Base-by-base conservation (phyloP, 1,140 invertebrate species). In the Drosophila athabasca region DNA sequence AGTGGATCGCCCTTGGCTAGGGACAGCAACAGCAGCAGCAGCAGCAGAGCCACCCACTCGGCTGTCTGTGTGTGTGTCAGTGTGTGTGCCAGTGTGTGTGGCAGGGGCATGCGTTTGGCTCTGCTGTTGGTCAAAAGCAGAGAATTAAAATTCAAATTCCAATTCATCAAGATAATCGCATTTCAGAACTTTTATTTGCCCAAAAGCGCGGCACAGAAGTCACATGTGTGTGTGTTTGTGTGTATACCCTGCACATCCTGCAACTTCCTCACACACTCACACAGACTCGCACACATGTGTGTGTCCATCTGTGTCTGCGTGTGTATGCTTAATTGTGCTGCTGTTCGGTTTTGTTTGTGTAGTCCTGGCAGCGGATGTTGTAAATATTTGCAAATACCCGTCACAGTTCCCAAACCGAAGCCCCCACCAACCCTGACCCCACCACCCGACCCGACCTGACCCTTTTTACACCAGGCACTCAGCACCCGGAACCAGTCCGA, bases 81-180 rank as follows among this genome's bases (percentile, higher is more conserved):
- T 19, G 17, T 19, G 17, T 19, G 17, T 19, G 17, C n/a, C n/a
- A n/a, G n/a, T 19, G 17, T 11, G 35, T 3, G 31, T 9, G 11
- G 9, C 11, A 35, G 35, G 9, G 31, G 3, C 31, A 35, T 39
- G 35, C 11, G 35, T 39, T 13, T 39, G 5, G 55, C 26, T 51
- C 15, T 61, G 41, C 24, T 66, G 67, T 62, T 80, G 81, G 77
- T 78, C 75, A 62, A 75, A 64, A 79, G 76, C 75, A 79, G 70
- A 88, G 79, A 88, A 88, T 88, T 88, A 88, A 88, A 88, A 88
- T 88, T 88, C 72, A 88, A 88, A 88, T 88, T 88, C 83, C 84
- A 88, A 88, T 88, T 88, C 84, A 88, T 88, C 84, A 88, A 89
- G 84, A 88, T 88, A 88, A 88, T 88, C 84, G 84, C 84, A 88